Conservation (phyloP, 2,888 invertebrate species). For the Dasysyrphus tricinctus region DNA sequence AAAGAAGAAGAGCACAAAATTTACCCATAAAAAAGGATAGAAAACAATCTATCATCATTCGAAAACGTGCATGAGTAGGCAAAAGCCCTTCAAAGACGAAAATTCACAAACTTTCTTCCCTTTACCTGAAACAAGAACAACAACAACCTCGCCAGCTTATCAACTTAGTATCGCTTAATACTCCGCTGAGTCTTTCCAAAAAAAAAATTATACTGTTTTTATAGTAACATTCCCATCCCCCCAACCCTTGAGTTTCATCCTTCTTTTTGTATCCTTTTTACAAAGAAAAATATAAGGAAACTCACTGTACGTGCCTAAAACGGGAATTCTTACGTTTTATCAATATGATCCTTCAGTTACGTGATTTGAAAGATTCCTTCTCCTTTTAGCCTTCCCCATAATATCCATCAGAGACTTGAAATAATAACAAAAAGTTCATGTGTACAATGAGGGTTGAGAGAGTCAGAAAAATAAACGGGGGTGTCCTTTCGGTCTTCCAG, state of each 20-base stretch:
- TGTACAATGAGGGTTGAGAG: conserved; percentile 5
- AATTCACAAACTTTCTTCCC: conserved; percentile 51
- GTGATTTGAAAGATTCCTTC: conserved; percentile 67
- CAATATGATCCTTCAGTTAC: conserved; percentile 71
- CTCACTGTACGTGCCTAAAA: conserved; percentile 70
- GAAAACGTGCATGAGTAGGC: conserved; percentile 72
- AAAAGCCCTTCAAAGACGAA: conserved; percentile 61
- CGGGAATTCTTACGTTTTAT: conserved; percentile 69
- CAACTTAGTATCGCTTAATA: conserved; percentile 64
- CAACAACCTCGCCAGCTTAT: conserved; percentile 57
- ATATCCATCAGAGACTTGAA: conserved; percentile 13
- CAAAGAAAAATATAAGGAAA: conserved; percentile 44
- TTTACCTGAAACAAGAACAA: background rate
- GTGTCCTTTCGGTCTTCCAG: conserved; percentile 45
- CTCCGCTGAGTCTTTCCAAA: conserved; percentile 49
- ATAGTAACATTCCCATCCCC: background rate
- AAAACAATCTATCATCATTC: conserved; percentile 73
- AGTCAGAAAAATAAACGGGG: conserved; percentile 13
- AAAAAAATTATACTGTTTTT: conserved; percentile 37
- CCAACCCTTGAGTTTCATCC: background rate
- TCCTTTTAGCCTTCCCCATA: too few relatives aligned
- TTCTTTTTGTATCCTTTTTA: background rate
- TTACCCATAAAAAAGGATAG: conserved; percentile 48
- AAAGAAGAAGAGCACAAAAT: conserved; percentile 34
- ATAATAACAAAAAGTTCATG: conserved; percentile 53